These are phyloP conservation scores for Dromococcyx pavoninus DNA, from an alignment of 2,797 vertebrate species.

Conservation along the genomic window DNA sequence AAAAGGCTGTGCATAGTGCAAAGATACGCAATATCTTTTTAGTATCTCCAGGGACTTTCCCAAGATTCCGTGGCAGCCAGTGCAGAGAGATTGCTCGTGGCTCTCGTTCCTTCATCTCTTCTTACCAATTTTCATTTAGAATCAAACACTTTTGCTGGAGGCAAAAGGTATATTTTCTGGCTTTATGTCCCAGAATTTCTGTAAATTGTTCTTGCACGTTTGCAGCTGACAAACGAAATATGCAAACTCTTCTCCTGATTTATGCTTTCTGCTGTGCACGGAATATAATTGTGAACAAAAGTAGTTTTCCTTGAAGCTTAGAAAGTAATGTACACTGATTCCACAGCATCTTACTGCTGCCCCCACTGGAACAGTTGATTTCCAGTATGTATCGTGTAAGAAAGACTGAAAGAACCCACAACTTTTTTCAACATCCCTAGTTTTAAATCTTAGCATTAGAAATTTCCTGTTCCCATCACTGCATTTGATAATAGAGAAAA, in stretches of 20 bases:
- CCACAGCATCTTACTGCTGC: conserved; percentile 15
- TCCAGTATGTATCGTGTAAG: not conserved
- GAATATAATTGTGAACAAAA: conserved; percentile 4
- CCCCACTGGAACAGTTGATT: conserved; percentile 19
- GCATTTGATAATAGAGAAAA: conserved; percentile 30
- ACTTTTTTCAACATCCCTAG: not conserved
- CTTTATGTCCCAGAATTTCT: conserved; percentile 37
- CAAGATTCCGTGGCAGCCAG: conserved; percentile 54
- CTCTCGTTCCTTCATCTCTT: conserved; percentile 58
- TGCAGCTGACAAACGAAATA: conserved; percentile 20
- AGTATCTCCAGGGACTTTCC: conserved; percentile 63
- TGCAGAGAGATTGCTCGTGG: conserved; percentile 53
- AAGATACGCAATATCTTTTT: conserved; percentile 49
- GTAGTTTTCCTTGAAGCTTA: conserved; percentile 46
- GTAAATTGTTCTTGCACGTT: conserved; percentile 52
- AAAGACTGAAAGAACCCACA: conserved; percentile 18
- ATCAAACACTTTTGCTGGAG: conserved; percentile 49
- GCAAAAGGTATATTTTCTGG: conserved; percentile 30
- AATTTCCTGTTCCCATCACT: conserved; percentile 6
- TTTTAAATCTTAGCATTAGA: conserved; percentile 15
- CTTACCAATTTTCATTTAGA: conserved; percentile 66
- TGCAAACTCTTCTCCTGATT: conserved; percentile 31
- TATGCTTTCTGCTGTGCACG: conserved; percentile 19
- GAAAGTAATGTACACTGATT: conserved; percentile 24
- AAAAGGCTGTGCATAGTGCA: conserved; percentile 32